Conservation (phyloP, 2,113 vertebrate species). For the Lepus timidus region DNA sequence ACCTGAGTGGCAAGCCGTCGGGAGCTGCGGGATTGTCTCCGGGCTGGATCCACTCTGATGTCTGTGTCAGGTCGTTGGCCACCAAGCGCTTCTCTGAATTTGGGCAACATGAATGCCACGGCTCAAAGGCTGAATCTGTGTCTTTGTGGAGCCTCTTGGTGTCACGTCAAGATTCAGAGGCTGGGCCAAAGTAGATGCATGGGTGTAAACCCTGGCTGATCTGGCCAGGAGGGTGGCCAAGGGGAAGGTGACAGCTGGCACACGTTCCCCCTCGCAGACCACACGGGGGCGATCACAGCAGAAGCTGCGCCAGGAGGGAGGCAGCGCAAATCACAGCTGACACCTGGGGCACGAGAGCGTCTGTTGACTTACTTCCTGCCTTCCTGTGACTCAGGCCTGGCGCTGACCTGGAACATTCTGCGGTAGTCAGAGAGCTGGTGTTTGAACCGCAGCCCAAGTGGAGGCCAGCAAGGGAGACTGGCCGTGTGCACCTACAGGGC, state of each 20-base stretch:
- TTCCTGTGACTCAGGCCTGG: slow-evolving; percentile 65
- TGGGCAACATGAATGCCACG: slow-evolving; percentile 61
- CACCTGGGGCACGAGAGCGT: slow-evolving; percentile 80
- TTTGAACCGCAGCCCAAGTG: not conserved
- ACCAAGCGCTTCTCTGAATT: slow-evolving; percentile 81
- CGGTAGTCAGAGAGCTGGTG: not conserved
- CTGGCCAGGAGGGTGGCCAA: slow-evolving; percentile 81
- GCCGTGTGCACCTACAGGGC: not conserved
- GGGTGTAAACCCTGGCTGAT: slow-evolving; percentile 85
- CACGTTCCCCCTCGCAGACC: slow-evolving; percentile 79
- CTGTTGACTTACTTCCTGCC: slow-evolving; percentile 55
- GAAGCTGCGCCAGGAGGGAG: slow-evolving; percentile 80
- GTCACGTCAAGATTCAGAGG: slow-evolving; percentile 81
- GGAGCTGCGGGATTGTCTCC: slow-evolving; percentile 73
- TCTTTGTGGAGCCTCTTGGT: slow-evolving; percentile 76
- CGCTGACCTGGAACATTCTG: slow-evolving; percentile 43
- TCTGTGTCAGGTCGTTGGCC: slow-evolving; percentile 67
- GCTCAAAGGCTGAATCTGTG: slow-evolving; percentile 70
- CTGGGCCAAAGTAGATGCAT: slow-evolving; percentile 85
- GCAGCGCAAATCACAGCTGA: slow-evolving; percentile 85
- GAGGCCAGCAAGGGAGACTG: not conserved
- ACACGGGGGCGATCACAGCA: slow-evolving; percentile 73
- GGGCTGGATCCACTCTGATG: slow-evolving; percentile 60
- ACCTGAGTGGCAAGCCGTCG: not conserved
- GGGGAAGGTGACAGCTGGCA: slow-evolving; percentile 82